These are phyloP conservation scores for Periophthalmus magnuspinnatus DNA, from an alignment of 2,797 vertebrate genomes.

Conservation along the genomic window DNA sequence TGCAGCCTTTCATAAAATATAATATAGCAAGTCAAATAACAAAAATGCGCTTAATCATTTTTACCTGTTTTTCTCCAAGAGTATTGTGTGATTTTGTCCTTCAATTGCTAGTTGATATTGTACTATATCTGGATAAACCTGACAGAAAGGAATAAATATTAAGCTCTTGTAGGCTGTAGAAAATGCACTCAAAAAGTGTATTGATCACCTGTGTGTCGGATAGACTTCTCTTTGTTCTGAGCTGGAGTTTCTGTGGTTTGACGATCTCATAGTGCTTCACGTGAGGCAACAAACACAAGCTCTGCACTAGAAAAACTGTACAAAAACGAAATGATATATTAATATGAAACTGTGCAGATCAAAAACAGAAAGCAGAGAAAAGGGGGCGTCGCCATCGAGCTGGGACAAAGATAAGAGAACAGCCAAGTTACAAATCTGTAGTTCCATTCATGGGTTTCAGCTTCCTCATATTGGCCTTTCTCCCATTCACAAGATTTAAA, in stretches of 20 bases:
- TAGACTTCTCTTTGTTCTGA: slow-evolving; percentile 59
- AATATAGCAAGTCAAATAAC: neutral
- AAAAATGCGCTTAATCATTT: neutral
- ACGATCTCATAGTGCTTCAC: slow-evolving; percentile 74
- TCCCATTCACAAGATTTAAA: too few species aligned
- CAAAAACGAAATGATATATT: neutral
- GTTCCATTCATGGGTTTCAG: neutral
- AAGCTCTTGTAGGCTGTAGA: neutral
- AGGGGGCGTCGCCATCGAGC: neutral
- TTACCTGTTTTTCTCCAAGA: slow-evolving; percentile 86
- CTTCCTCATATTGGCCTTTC: too few species aligned
- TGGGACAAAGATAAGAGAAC: neutral
- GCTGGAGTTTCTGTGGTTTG: slow-evolving; percentile 65
- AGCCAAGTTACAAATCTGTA: neutral
- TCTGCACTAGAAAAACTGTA: slow-evolving; percentile 47
- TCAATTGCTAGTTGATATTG: slow-evolving; percentile 74
- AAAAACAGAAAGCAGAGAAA: neutral
- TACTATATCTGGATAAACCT: slow-evolving; percentile 77
- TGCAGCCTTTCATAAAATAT: neutral
- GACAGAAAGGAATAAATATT: neutral
- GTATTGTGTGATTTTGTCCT: slow-evolving; percentile 76
- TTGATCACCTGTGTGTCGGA: slow-evolving; percentile 57
- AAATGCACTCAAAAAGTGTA: neutral
- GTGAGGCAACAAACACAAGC: slow-evolving; percentile 44
- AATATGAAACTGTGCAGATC: neutral